These are phyloP conservation scores for Seladonia tumulorum DNA, from an alignment of 2,888 invertebrate genomes.

Conservation along the genomic window DNA sequence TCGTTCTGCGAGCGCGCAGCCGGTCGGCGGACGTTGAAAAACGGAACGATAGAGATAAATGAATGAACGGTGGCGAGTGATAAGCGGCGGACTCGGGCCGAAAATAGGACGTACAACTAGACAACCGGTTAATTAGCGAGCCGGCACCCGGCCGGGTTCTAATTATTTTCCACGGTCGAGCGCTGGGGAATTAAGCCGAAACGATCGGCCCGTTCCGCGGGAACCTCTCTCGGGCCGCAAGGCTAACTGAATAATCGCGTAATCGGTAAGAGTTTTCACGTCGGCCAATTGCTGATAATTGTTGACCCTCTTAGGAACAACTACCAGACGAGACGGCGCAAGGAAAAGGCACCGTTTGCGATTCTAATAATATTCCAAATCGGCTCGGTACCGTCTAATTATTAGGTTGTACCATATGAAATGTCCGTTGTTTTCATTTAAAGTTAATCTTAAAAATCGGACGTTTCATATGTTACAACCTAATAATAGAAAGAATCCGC, in stretches of 20 bases:
- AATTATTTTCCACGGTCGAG: conserved; percentile 36
- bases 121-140: conserved; percentile 34
- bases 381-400: neutral
- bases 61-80: conserved; percentile 18
- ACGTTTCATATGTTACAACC: no score
- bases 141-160: neutral
- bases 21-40: conserved; percentile 16
- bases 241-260: conserved; percentile 35
- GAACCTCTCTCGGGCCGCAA: conserved; percentile 7
- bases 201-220: conserved; percentile 5
- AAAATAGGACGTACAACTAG: conserved; percentile 33
- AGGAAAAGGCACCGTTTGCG: neutral
- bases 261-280: conserved; percentile 17
- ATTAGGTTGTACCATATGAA: no score
- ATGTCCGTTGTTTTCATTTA: no score
- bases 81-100: neutral
- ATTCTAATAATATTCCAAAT: neutral
- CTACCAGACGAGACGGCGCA: neutral
- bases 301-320: conserved; percentile 13
- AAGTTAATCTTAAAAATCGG: no score
- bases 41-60: conserved; percentile 12
- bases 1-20: neutral
- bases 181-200: conserved; percentile 23
- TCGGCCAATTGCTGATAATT: conserved; percentile 10
- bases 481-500: neutral